Base-by-base conservation (phyloP, 2,797 vertebrate genomes). In the Phataginus tetradactyla region DNA sequence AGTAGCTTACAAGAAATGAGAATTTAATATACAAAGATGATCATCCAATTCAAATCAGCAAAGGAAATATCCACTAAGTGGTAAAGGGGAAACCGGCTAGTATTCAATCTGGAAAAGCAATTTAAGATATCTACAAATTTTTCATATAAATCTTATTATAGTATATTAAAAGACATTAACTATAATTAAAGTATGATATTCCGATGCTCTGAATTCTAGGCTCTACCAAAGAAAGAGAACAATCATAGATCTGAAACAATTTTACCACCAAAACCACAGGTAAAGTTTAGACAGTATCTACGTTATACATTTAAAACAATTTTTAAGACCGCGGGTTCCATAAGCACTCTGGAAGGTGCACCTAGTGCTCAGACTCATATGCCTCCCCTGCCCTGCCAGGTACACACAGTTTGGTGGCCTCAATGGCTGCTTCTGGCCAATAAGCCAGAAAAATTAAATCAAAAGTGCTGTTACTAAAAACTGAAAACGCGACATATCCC, bases 91-190 rank as follows among this genome's bases (percentile, higher is more conserved):
- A 79, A 25, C 3, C 34, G 13, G 53, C 63, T 74, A 86, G 37
- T 39, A 55, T 45, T 66, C 49, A 86, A 63, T 37, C 29, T 39
- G 21, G 37, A 8, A 74, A 94, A 74, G 49, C 2, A 81, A 87
- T 42, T 42, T 78, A 72, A 57, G 29, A 69, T 68, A 9, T 11
- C 61, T 79, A 0, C n/a, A 74, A 79, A 18, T 20, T 1, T 69
- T 95, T 86, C 42, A 86, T 29, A 84, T 86, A 91, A 75, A 72
- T 32, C 17, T 75, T 75, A 69, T n/a, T 66, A 92, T 39, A 68
- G 7, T 66, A 29, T 51, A 79, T 34, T 74, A 77, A 69, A 78
- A 37, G 63, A 85, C 2, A 85, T n/a, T 64, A 57, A 69, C 64
- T 51, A 87, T 18, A 91, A 63, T 59, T 66, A 90, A 96, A 71